Conservation (phyloP, 2,797 vertebrate species). For the Ctenopoma multispine region DNA sequence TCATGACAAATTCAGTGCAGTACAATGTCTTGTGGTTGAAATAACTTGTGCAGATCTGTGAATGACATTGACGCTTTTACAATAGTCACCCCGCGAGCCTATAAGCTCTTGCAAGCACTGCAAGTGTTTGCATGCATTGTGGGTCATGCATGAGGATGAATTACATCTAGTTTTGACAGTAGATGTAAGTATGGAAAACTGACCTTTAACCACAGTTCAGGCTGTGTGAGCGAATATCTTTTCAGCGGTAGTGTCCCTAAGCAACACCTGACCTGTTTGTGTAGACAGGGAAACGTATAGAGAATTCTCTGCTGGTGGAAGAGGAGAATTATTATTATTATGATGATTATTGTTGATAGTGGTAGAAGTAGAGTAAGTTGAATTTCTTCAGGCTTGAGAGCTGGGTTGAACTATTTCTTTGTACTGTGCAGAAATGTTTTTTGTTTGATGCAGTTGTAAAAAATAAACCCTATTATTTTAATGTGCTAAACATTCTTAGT, state of each 20-base stretch:
- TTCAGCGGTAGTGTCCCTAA: conserved; percentile 17
- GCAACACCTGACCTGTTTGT: conserved; percentile 19
- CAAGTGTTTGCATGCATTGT: background rate
- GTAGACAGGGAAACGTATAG: conserved; percentile 6
- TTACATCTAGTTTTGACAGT: conserved; percentile 8
- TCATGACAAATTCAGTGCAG: background rate
- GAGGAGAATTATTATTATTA: background rate
- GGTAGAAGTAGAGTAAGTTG: too few relatives aligned
- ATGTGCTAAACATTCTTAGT: too few relatives aligned
- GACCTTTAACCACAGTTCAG: conserved; percentile 21
- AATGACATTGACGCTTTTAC: background rate
- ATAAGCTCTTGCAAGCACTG: background rate
- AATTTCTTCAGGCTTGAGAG: too few relatives aligned
- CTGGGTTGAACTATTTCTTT: too few relatives aligned
- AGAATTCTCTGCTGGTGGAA: background rate
- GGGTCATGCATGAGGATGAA: conserved; percentile 3
- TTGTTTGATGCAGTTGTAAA: too few relatives aligned
- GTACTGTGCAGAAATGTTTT: too few relatives aligned
- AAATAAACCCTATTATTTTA: too few relatives aligned
- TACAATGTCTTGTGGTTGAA: background rate
- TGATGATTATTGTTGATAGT: background rate
- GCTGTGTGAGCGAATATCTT: background rate
- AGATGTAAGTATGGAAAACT: background rate
- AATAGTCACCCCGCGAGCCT: conserved; percentile 1
- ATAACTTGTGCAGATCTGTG: background rate